Percentiles rank a stretch among this genome's conserved stretches.
These are phyloP conservation scores for Rhodinocichla rosea DNA, from an alignment of 2,113 vertebrate species.

Conservation along the genomic window DNA sequence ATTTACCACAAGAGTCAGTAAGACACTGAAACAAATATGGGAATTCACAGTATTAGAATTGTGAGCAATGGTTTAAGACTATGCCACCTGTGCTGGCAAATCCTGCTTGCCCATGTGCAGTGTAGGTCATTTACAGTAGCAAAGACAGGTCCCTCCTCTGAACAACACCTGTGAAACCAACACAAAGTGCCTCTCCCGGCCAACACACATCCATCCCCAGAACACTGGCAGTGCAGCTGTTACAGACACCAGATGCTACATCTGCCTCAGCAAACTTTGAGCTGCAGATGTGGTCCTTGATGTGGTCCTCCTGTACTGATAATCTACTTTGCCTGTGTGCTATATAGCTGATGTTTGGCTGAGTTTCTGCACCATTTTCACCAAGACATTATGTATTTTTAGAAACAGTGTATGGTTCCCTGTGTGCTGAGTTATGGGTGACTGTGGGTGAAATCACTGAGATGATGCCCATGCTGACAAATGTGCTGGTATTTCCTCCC, in stretches of 20 bases:
- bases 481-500: background rate
- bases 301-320: background rate
- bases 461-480: background rate
- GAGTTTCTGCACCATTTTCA: background rate
- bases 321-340: background rate
- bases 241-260: background rate
- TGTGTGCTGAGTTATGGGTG: background rate
- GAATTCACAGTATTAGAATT: background rate
- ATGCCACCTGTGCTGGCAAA: background rate
- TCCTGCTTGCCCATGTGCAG: background rate
- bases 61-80: background rate
- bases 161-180: background rate
- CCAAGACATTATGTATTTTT: background rate
- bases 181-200: background rate
- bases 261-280: background rate
- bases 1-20: background rate
- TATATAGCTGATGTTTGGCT: background rate
- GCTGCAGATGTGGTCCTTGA: background rate
- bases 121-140: rapidly evolving
- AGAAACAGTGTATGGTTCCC: background rate
- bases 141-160: background rate
- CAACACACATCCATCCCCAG: rapidly evolving
- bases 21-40: background rate
- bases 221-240: background rate
- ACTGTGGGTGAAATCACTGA: background rate